Base-by-base conservation (phyloP, 2,113 vertebrate species). In the Osmerus eperlanus region DNA sequence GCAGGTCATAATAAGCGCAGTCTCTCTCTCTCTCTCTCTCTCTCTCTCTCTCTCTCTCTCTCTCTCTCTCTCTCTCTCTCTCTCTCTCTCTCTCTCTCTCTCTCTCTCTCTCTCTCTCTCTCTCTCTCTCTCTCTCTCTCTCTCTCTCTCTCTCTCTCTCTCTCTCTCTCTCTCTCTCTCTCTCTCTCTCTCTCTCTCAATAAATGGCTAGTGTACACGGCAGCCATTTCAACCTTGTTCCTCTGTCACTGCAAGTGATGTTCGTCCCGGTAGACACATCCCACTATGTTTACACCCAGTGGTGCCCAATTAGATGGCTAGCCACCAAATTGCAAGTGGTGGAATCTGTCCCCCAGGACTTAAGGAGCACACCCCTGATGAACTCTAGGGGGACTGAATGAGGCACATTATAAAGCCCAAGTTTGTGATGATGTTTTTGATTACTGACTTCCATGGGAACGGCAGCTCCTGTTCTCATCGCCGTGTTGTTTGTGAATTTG, bases 351-450 rank as follows among this genome's bases (percentile, higher is more conserved):
- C 41, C 41, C 41, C 36, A 66, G 65, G 67, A 78, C 67, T 53
- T 60, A 56, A 78, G 74, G 80, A 79, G 71, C 71, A 77, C 79
- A 87, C 77, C 81, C 86, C 83, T 66, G 68, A 51, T 67, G 65
- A 78, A 78, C 65, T 70, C 79, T 72, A 72, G 47, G 65, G 74
- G 85, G 81, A 73, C 86, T 80, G 75, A 78, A 86, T 73, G 80
- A 78, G 64, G 72, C 76, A 83, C 77, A 82, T 91, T 87, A 86
- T 60, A 67, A 69, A n/a, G 70, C 74, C 41, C 41, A 86, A 82
- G 81, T 88, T 83, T 82, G 82, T 83, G 88, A 86, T 78, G 80
- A 87, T 83, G 85, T 74, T 85, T 89, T 83, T 90, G 87, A 90
- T 90, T 87, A 89, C 84, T 67, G 81, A 83, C 73, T 85, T 88